These are phyloP conservation scores for Zenarchopterus dispar DNA, from an alignment of 2,797 vertebrate species.

Conservation along the genomic window DNA sequence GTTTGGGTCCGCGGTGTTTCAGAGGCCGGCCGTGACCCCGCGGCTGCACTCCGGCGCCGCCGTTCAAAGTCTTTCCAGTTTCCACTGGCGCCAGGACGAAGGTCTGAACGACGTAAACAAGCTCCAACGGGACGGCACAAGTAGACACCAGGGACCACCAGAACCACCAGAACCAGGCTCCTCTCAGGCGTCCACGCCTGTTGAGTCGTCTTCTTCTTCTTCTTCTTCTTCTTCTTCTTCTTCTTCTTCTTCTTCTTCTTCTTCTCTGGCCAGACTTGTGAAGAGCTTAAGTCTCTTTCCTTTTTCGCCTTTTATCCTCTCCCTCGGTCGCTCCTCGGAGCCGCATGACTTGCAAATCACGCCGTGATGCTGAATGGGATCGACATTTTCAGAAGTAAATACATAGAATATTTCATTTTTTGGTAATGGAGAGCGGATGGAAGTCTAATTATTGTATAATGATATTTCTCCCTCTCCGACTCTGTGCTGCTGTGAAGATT, in stretches of 20 bases:
- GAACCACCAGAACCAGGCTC: constrained; percentile 17
- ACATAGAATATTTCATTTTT: constrained; percentile 71
- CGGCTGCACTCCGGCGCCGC: neutral
- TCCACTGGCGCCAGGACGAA: constrained; percentile 12
- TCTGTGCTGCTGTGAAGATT: constrained; percentile 71
- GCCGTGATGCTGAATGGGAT: constrained; percentile 69
- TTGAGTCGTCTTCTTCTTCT: constrained; percentile 15
- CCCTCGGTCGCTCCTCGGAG: constrained; percentile 40
- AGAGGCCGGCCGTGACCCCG: constrained; percentile 32
- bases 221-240: constrained; percentile 5
- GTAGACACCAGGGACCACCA: constrained; percentile 21
- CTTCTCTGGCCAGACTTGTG: constrained; percentile 43
- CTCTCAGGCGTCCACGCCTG: constrained; percentile 30
- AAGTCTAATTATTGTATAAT: constrained; percentile 77
- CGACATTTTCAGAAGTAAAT: constrained; percentile 77
- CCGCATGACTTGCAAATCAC: constrained; percentile 79
- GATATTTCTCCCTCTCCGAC: constrained; percentile 54
- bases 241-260: constrained; percentile 27
- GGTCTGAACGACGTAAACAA: neutral
- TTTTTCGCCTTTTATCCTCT: constrained; percentile 74
- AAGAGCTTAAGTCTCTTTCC: constrained; percentile 47
- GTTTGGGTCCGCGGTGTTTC: constrained; percentile 22
- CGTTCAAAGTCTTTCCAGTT: constrained; percentile 50
- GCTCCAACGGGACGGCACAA: constrained; percentile 15
- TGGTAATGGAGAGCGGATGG: constrained; percentile 55